Conservation (phyloP, 2,113 vertebrate species). For the Boleophthalmus pectinirostris region DNA sequence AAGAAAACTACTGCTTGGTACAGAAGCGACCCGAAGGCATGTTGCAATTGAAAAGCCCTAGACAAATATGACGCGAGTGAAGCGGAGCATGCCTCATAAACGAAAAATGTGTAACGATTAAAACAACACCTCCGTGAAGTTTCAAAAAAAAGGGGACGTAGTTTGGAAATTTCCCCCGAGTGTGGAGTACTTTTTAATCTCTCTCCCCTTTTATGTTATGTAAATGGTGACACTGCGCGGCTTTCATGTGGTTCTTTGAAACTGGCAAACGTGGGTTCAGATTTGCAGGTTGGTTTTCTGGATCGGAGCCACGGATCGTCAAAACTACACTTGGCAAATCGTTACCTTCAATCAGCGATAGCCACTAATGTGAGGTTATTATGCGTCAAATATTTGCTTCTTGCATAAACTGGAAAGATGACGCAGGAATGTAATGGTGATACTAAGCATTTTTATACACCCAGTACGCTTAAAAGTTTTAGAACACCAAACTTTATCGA, state of each 20-base stretch:
- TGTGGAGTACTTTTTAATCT: neutral
- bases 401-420: too few species aligned
- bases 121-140: neutral
- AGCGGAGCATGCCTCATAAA: neutral
- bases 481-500: too few species aligned
- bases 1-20: constrained; percentile 22
- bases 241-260: constrained; percentile 2
- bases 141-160: neutral
- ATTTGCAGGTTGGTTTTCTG: neutral
- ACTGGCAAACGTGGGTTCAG: neutral
- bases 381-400: too few species aligned
- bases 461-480: too few species aligned
- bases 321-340: neutral
- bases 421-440: too few species aligned
- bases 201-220: neutral
- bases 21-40: constrained; percentile 40
- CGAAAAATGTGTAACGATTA: neutral
- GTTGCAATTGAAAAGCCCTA: constrained; percentile 14
- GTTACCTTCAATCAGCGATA: too few species aligned
- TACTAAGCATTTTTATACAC: too few species aligned
- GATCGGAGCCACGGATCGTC: neutral
- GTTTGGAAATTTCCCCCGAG: neutral
- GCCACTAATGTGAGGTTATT: too few species aligned
- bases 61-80: constrained; percentile 30
- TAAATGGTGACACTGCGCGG: neutral